Evolutionary conservation across 2,888 invertebrate genomes (phyloP), one percentile per base, ranked within the genome.

Genomic region (Drosophila anceps): DNA sequence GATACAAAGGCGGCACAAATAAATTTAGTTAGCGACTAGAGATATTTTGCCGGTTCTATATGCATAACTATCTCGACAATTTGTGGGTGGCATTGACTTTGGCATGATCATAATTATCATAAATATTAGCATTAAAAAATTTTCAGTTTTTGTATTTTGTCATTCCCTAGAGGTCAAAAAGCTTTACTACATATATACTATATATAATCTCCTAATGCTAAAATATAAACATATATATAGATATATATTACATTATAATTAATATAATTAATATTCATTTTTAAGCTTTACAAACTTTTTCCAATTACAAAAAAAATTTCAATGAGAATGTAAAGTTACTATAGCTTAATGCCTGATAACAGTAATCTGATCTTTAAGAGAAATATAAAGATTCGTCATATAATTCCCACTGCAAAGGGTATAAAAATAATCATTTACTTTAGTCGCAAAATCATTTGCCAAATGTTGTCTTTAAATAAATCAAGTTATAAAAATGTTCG

Each of bases 401-500:
- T 41, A 51, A 57, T 75, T 35, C 35, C 48, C 61, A 61, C 27
- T 15, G 58, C 55, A 54, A 53, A 53, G 24, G 44, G 77, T 71
- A 68, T 72, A 78, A 65, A 78, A 81, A 78, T 81, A 78, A 66
- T 68, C 73, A 71, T 64, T 76, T 71, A 20, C 67, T 60, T 76
- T 76, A 62, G 81, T 76, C 44, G 57, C 69, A 41, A 72, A 72
- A 81, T 77, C 81, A 69, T 64, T 87, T 71, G 84, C 79, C 84
- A 84, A 82, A 84, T 81, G 82, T 78, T 81, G 62, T 85, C 79
- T 87, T 78, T 84, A 89, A 83, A 83, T 83, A 83, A 83, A 83
- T 83, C 90, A 84, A 90, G 88, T 90, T 84, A 84, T 90, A 88
- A 90, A 84, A 90, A 76, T 84, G 86, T 69, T 79, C 59, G 70